Evolutionary conservation across 1,140 invertebrate genomes (phyloP).

Genomic region (Pentalonia nigronervosa): DNA sequence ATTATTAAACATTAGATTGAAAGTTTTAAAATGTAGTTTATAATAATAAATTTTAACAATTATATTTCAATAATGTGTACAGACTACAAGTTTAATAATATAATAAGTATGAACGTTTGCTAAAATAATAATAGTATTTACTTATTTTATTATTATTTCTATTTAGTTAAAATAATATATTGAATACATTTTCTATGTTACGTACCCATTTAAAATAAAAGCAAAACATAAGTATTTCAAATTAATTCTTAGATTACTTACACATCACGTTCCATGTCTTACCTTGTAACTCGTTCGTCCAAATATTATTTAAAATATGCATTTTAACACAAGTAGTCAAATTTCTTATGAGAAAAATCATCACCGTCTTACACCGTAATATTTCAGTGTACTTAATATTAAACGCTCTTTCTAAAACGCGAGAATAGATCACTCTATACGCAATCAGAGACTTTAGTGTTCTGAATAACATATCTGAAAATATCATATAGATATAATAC

Average conservation of each 20-base stretch:
- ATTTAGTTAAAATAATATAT: neutral
- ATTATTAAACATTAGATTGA: constrained; percentile 14
- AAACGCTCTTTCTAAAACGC: neutral
- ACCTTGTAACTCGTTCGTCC: neutral
- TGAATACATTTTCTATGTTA: neutral
- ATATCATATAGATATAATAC: too few relatives aligned
- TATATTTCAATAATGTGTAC: neutral
- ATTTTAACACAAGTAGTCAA: neutral
- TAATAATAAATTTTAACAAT: neutral
- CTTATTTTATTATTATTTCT: neutral
- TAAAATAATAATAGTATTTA: neutral
- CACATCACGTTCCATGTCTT: accelerated
- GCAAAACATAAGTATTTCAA: neutral
- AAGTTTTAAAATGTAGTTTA: neutral
- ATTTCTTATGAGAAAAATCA: neutral
- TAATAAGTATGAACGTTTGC: neutral
- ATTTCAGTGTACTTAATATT: neutral
- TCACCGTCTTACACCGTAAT: neutral
- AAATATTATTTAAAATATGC: neutral
- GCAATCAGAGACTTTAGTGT: neutral
- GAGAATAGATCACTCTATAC: neutral
- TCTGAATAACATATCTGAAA: neutral
- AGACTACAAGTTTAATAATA: neutral
- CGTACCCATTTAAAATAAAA: neutral
- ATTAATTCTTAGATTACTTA: neutral